Conservation (phyloP, 2,888 invertebrate genomes). For the Mythimna loreyi region DNA sequence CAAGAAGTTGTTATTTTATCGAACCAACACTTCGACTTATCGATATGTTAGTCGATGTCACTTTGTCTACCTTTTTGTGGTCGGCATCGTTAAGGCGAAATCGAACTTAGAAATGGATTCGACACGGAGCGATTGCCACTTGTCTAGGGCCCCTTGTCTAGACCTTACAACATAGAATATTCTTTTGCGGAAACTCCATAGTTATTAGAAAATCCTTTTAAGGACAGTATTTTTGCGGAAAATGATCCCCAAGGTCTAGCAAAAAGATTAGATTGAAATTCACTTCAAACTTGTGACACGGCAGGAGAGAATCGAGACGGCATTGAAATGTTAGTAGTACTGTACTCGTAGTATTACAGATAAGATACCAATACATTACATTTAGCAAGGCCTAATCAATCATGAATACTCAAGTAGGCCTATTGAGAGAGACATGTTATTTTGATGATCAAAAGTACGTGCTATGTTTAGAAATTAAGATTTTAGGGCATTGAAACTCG, state of each 20-base stretch:
- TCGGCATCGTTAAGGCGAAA: no score
- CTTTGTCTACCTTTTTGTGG: no score
- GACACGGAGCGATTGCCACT: no score
- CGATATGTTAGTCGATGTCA: no score
- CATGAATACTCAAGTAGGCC: neutral
- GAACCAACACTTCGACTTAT: no score
- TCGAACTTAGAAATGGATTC: no score
- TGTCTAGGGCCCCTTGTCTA: no score
- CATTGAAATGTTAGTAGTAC: slow-evolving; percentile 18
- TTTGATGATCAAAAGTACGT: neutral
- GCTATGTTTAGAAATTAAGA: neutral
- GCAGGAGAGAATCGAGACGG: neutral
- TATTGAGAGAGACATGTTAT: neutral
- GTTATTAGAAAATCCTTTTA: slow-evolving; percentile 11
- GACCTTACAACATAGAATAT: no score
- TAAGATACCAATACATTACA: slow-evolving; percentile 17
- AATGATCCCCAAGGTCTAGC: slow-evolving; percentile 2
- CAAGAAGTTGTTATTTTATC: no score
- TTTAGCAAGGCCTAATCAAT: slow-evolving; percentile 18
- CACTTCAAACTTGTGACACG: neutral
- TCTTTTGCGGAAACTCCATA: neutral
- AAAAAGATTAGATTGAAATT: slow-evolving; percentile 28
- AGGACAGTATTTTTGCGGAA: slow-evolving; percentile 28
- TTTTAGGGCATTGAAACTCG: no score
- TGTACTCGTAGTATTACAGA: slow-evolving; percentile 16